Evolutionary conservation across 1,140 invertebrate genomes (phyloP).

Genomic region (Penaeus indicus): DNA sequence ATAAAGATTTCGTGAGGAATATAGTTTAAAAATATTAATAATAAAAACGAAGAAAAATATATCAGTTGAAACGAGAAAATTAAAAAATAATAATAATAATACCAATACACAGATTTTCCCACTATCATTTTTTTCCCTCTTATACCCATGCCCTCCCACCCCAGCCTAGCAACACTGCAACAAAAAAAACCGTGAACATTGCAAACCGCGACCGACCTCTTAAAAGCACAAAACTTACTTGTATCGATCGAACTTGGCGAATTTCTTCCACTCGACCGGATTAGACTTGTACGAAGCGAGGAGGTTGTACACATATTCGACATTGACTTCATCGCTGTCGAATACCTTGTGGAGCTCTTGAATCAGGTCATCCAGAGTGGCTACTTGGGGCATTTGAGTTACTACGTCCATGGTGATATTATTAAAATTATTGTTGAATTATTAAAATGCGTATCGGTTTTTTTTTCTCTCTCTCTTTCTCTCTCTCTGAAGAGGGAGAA

Average conservation of each 20-base stretch:
- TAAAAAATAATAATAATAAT: no score
- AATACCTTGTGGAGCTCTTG: constrained; percentile 82
- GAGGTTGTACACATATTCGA: constrained; percentile 87
- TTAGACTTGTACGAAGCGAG: constrained; percentile 91
- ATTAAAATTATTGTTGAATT: neutral
- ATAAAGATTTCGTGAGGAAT: neutral
- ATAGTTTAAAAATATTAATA: neutral
- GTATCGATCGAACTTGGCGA: constrained; percentile 93
- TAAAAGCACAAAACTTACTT: constrained; percentile 76
- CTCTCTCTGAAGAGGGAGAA: no score
- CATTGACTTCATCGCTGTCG: constrained; percentile 82
- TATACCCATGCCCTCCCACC: no score
- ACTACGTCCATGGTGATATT: constrained; percentile 35
- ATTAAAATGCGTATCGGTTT: neutral
- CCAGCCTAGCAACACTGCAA: no score
- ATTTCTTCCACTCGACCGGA: constrained; percentile 92
- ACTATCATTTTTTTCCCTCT: no score
- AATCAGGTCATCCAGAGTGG: constrained; percentile 81
- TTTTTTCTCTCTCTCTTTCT: no score
- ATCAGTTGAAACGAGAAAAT: no score
- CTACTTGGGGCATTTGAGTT: constrained; percentile 24
- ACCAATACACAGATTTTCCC: no score
- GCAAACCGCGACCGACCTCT: no score
- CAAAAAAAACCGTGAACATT: no score
- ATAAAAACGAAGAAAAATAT: neutral